A percentile compares a stretch with the other conserved stretches of the same genome.
Conservation (phyloP, 2,797 vertebrate species). For the Lacerta agilis region DNA sequence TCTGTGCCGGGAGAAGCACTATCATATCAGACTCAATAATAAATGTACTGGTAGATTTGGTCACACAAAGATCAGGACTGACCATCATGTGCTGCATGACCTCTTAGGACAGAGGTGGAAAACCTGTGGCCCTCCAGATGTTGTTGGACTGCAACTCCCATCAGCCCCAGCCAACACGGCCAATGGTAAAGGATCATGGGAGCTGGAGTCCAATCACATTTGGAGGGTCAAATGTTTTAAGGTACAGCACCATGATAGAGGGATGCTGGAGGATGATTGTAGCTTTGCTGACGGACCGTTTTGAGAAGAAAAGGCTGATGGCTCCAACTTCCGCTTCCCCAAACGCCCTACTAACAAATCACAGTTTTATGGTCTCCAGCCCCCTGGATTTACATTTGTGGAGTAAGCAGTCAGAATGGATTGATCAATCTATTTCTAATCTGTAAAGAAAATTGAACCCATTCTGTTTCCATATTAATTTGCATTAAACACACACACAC, state of each 20-base stretch:
- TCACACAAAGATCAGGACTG: background rate
- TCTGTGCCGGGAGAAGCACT: background rate
- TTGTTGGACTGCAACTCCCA: too few species aligned
- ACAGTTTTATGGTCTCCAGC: background rate
- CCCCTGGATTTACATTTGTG: background rate
- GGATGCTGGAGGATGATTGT: constrained; percentile 1
- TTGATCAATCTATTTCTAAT: too few species aligned
- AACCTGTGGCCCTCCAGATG: background rate
- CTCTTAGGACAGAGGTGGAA: background rate
- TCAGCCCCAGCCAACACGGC: too few species aligned
- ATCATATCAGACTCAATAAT: background rate
- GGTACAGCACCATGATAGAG: background rate
- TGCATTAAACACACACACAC: too few species aligned
- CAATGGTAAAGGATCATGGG: too few species aligned
- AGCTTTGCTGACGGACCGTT: too few species aligned
- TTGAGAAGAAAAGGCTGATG: background rate
- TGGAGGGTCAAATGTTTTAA: background rate
- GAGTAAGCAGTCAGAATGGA: too few species aligned
- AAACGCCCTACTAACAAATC: background rate
- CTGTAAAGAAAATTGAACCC: too few species aligned
- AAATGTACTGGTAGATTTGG: too few species aligned
- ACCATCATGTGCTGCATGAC: background rate
- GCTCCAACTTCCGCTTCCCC: too few species aligned
- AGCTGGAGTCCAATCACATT: too few species aligned
- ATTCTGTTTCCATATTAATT: too few species aligned